Conservation (phyloP, 2,888 invertebrate species). For the Panzeria rudis region DNA sequence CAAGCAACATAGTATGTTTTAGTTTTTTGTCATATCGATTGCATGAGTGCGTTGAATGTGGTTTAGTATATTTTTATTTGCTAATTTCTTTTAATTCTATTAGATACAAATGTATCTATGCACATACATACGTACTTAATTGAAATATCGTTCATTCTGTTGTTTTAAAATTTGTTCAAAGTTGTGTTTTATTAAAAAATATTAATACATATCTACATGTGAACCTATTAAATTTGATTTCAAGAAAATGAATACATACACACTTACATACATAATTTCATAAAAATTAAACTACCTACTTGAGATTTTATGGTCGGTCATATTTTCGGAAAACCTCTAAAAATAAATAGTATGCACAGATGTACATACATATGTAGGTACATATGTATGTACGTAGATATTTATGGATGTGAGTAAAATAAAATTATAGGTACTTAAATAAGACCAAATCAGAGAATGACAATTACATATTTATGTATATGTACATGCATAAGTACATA, state of each 20-base stretch:
- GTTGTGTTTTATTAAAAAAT: slow-evolving; percentile 32
- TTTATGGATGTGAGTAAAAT: too few relatives aligned
- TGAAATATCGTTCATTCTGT: too few relatives aligned
- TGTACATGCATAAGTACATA: neutral
- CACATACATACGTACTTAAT: neutral
- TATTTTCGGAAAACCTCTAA: slow-evolving; percentile 43
- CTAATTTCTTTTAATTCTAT: slow-evolving; percentile 37
- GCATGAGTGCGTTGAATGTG: slow-evolving; percentile 49
- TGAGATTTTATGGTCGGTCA: slow-evolving; percentile 49
- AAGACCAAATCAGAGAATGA: slow-evolving; percentile 61
- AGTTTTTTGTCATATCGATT: slow-evolving; percentile 50
- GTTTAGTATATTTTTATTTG: slow-evolving; percentile 41
- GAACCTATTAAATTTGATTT: neutral
- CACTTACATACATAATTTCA: neutral
- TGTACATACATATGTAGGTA: neutral
- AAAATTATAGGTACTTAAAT: slow-evolving; percentile 41
- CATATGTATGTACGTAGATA: neutral
- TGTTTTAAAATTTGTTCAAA: slow-evolving; percentile 8
- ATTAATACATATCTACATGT: too few relatives aligned
- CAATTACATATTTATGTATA: slow-evolving; percentile 14
- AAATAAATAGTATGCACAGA: neutral
- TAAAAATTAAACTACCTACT: slow-evolving; percentile 5
- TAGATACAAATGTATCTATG: slow-evolving; percentile 8
- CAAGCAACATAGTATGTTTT: slow-evolving; percentile 57
- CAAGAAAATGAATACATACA: slow-evolving; percentile 1